Evolutionary conservation across 1,140 invertebrate genomes (phyloP).

Genomic region (Nasonia vitripennis): DNA sequence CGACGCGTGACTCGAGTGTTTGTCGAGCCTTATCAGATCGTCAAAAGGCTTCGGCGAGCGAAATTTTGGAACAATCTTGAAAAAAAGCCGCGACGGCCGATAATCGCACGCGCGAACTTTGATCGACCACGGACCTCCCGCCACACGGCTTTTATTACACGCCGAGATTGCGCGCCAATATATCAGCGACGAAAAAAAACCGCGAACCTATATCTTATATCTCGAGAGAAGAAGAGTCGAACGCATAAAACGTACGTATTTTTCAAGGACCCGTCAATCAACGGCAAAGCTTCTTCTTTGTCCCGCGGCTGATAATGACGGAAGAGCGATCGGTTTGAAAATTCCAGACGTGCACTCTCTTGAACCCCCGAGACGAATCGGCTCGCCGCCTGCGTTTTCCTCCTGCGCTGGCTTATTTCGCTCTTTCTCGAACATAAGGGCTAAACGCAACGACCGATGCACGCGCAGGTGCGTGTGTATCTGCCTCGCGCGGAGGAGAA

Average conservation of each 20-base stretch:
- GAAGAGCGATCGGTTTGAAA: not conserved
- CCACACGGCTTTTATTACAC: no score
- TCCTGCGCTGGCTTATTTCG: not conserved
- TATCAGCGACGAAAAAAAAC: no score
- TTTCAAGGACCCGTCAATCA: constrained; percentile 17
- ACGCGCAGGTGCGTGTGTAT: not conserved
- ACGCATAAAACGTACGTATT: no score
- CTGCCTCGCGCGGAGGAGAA: not conserved
- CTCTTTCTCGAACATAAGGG: not conserved
- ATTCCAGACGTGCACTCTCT: not conserved
- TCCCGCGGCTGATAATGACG: not conserved
- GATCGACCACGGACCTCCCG: not conserved
- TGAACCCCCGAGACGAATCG: not conserved
- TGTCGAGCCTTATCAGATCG: no score
- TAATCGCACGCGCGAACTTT: constrained; percentile 12
- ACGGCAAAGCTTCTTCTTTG: not conserved
- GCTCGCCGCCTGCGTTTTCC: not conserved
- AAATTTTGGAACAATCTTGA: no score
- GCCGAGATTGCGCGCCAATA: no score
- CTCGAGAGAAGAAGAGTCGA: not conserved
- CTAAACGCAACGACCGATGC: not conserved
- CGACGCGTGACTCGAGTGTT: no score
- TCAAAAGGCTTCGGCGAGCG: no score
- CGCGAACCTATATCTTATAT: no score
- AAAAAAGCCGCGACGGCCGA: no score